phyloP scores from a whole-genome alignment of 64 coral and sea anemone genomes.

The Montipora efflorescens region DNA sequence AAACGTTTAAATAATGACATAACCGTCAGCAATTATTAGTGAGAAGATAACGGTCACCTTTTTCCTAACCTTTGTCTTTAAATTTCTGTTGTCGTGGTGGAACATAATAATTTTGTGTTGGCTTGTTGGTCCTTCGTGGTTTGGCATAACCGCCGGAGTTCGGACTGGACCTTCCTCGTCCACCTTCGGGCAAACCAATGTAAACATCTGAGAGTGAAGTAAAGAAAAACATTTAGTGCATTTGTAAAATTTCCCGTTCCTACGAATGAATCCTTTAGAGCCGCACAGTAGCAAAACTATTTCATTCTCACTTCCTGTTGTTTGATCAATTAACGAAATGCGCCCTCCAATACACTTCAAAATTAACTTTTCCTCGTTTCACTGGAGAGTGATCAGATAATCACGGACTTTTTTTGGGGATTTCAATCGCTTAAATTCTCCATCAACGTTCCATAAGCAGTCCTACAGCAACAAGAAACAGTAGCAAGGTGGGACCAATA shows the following conservation, averaged over 20 bases:
- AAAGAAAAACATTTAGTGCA: background rate
- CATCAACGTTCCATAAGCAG: too few relatives aligned
- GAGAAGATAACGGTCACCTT: background rate
- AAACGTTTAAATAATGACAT: background rate
- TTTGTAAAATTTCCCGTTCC: background rate
- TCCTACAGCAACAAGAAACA: too few relatives aligned
- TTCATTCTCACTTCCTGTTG: background rate
- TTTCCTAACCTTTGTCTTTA: constrained; percentile 41
- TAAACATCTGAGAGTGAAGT: constrained; percentile 13
- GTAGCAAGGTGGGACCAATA: too few relatives aligned
- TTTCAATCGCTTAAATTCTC: too few relatives aligned
- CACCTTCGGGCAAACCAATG: background rate
- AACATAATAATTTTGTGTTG: constrained; percentile 60
- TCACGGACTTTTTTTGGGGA: too few relatives aligned
- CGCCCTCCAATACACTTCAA: too few relatives aligned
- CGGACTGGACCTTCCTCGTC: constrained; percentile 48
- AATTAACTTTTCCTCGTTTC: too few relatives aligned
- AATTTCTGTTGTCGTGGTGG: constrained; percentile 61
- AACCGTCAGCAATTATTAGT: background rate
- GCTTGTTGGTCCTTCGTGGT: constrained; percentile 41
- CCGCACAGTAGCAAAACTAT: background rate
- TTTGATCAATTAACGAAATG: background rate
- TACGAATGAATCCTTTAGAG: too few relatives aligned
- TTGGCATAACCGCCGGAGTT: constrained; percentile 48
- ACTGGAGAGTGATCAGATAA: too few relatives aligned